Percentiles rank a stretch among this genome's conserved stretches.
These are phyloP conservation scores for Pangasius larnaudii DNA, from an alignment of 2,797 vertebrate species.

Conservation along the genomic window DNA sequence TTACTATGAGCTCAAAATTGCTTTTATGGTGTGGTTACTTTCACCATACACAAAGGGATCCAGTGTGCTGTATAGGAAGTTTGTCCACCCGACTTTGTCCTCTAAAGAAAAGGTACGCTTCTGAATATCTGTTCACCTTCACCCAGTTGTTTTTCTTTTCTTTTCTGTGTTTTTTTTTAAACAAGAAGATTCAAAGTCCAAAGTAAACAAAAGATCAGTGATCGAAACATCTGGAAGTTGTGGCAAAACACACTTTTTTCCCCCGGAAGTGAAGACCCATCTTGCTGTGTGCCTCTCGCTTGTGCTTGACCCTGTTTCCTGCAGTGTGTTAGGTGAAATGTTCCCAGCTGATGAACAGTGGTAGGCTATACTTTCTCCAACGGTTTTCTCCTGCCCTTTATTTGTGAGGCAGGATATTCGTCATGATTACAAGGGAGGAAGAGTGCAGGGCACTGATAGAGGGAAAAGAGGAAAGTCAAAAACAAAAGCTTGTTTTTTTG, in stretches of 20 bases:
- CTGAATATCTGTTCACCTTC: conserved; percentile 11
- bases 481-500: conserved; percentile 34
- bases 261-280: background rate
- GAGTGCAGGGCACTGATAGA: conserved; percentile 24
- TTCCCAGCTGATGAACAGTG: conserved; percentile 28
- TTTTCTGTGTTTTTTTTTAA: background rate
- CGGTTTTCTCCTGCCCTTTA: conserved; percentile 57
- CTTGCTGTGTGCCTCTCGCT: background rate
- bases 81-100: conserved; percentile 97
- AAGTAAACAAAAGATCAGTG: background rate
- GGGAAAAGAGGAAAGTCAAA: conserved; percentile 24
- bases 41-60: conserved; percentile 99
- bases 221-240: background rate
- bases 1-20: conserved; percentile 99
- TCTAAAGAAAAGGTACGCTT: conserved; percentile 97
- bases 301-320: conserved; percentile 48
- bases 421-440: conserved; percentile 35
- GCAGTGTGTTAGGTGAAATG: conserved; percentile 6
- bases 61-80: conserved; percentile 97
- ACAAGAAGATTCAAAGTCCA: background rate
- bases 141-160: conserved; percentile 14
- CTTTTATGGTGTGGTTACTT: conserved; percentile 97
- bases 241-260: background rate
- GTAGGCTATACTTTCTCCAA: conserved; percentile 52
- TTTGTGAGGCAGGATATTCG: conserved; percentile 58